A percentile compares a stretch with the other conserved stretches of the same genome.
Conservation (phyloP, 2,113 vertebrate genomes). For the Dascyllus trimaculatus region DNA sequence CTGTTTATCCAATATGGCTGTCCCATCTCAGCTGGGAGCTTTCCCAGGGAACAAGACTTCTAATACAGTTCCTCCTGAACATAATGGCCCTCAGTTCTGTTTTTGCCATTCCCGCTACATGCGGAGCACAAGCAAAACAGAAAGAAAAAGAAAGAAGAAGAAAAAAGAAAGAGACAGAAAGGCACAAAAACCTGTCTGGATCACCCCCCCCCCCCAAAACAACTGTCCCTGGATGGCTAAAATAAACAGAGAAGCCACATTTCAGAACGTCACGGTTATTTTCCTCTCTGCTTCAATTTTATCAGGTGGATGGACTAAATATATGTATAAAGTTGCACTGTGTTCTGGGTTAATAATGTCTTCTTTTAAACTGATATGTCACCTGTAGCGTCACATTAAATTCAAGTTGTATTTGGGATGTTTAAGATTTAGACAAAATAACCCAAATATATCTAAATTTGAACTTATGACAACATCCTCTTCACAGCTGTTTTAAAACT, state of each 20-base stretch:
- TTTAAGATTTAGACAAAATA: too few species aligned
- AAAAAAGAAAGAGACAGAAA: slow-evolving; percentile 36
- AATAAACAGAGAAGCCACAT: slow-evolving; percentile 78
- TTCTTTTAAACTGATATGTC: slow-evolving; percentile 17
- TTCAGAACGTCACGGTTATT: slow-evolving; percentile 67
- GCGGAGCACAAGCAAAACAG: slow-evolving; percentile 59
- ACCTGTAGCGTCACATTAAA: background rate
- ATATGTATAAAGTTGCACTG: slow-evolving; percentile 63
- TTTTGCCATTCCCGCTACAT: slow-evolving; percentile 83
- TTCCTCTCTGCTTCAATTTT: slow-evolving; percentile 70
- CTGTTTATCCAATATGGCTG: slow-evolving; percentile 87
- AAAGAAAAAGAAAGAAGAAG: slow-evolving; percentile 32
- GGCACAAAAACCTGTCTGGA: slow-evolving; percentile 59
- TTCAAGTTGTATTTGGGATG: background rate
- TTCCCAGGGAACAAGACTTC: slow-evolving; percentile 80
- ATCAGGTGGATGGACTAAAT: slow-evolving; percentile 76
- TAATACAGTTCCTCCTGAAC: slow-evolving; percentile 81
- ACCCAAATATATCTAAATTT: too few species aligned
- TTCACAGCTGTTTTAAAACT: too few species aligned
- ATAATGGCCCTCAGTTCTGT: slow-evolving; percentile 82
- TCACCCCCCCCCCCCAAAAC: slow-evolving; percentile 53
- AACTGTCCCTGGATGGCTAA: slow-evolving; percentile 76
- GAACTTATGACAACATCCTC: too few species aligned
- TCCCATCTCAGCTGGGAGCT: slow-evolving; percentile 82
- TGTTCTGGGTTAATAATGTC: background rate